Percentiles rank a stretch among this genome's conserved stretches.
phyloP scores from a whole-genome alignment of 2,888 invertebrate genomes.

The Julus scanicus region DNA sequence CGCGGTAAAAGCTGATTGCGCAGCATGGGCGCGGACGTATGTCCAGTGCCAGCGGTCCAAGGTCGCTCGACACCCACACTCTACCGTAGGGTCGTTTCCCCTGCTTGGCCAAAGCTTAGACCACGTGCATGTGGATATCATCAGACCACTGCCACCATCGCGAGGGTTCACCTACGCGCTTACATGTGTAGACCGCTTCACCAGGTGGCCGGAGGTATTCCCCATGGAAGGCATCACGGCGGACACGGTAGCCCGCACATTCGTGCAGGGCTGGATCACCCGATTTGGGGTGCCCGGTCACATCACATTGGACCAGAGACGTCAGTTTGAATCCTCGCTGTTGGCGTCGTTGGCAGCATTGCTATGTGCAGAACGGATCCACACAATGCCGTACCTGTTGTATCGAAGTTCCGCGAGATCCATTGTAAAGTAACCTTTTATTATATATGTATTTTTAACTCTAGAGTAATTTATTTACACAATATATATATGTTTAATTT shows the following conservation, averaged over 20 bases:
- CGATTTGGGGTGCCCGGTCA: not conserved
- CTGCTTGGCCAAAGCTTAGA: not conserved
- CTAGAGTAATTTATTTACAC: too few relatives aligned
- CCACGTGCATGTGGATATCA: conserved; percentile 48
- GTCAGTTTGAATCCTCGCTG: not conserved
- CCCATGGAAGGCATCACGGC: conserved; percentile 48
- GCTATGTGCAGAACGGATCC: too few relatives aligned
- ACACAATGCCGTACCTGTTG: too few relatives aligned
- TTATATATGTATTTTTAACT: too few relatives aligned
- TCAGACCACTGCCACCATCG: conserved; percentile 52
- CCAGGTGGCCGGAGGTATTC: conserved; percentile 50
- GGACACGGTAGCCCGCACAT: not conserved
- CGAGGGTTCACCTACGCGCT: conserved; percentile 51
- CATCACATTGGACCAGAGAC: not conserved
- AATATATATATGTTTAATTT: too few relatives aligned
- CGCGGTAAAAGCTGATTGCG: conserved; percentile 39
- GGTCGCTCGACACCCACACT: not conserved
- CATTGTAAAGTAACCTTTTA: too few relatives aligned
- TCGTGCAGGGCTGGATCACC: not conserved
- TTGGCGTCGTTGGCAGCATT: too few relatives aligned
- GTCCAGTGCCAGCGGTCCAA: conserved; percentile 50
- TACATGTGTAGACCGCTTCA: conserved; percentile 51
- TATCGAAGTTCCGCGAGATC: too few relatives aligned
- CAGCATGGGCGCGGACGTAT: not conserved
- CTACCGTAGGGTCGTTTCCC: not conserved